These are phyloP conservation scores for Dendrolimus punctatus DNA, from an alignment of 1,140 invertebrate genomes.

Conservation along the genomic window DNA sequence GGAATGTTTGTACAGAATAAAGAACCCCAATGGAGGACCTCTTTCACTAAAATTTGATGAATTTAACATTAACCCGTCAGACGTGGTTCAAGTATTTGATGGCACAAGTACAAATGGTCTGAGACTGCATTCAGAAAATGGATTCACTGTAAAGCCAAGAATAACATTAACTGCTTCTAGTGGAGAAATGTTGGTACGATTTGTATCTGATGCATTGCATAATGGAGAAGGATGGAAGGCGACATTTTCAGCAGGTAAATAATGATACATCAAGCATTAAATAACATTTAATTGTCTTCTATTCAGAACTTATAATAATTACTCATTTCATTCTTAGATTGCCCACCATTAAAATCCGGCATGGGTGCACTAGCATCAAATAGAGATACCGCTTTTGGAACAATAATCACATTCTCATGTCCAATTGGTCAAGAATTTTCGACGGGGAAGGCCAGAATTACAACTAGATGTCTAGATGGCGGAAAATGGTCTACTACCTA, in stretches of 20 bases:
- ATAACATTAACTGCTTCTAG: constrained; percentile 93
- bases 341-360: constrained; percentile 87
- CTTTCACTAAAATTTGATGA: constrained; percentile 90
- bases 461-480: constrained; percentile 88
- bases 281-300: no score
- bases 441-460: constrained; percentile 87
- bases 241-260: constrained; percentile 89
- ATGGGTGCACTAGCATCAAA: constrained; percentile 91
- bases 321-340: constrained; percentile 78
- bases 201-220: constrained; percentile 90
- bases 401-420: constrained; percentile 91
- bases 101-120: constrained; percentile 88
- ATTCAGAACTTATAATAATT: neutral
- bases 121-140: constrained; percentile 89
- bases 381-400: constrained; percentile 93
- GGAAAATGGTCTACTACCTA: constrained; percentile 95
- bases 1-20: constrained; percentile 91
- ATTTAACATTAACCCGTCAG: constrained; percentile 89
- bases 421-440: constrained; percentile 96
- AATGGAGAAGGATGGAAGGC: constrained; percentile 89
- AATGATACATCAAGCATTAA: neutral
- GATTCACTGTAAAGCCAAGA: constrained; percentile 90
- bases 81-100: constrained; percentile 93
- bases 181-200: constrained; percentile 92
- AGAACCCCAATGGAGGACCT: constrained; percentile 85